Evolutionary conservation across 2,888 invertebrate genomes (phyloP), one percentile per base, ranked within the genome.

Genomic region (Melanophora roralis): DNA sequence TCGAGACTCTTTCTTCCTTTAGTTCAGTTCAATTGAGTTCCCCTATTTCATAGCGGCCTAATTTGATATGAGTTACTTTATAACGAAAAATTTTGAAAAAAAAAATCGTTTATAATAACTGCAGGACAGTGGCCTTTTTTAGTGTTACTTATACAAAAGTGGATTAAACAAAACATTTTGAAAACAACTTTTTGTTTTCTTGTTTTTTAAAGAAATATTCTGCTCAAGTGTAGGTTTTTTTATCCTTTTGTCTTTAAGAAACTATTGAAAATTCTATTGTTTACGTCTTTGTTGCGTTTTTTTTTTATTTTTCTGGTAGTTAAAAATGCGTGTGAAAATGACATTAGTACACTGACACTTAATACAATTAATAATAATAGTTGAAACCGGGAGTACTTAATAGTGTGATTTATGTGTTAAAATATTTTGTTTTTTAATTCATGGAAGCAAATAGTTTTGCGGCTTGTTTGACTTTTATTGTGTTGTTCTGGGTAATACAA

Each of bases 251-350:
- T 74, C 11, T 32, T 21, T 16, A 2, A 45, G 32, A 38, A 27
- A 5, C 27, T 27, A 27, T 27, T 27, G n/a, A 27, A 27, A 27
- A 27, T 27, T 8, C 12, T 34, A 40, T 6, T 43, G 36, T 38
- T 67, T 32, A n/a, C n/a, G n/a, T 43, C 60, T 60, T 60, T 67
- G 38, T 78, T 60, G 8, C n/a, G 6, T 43, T n/a, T 32, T 32
- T 53, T 43, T 53, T 47, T 51, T n/a, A n/a, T 21, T 36, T 1
- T 59, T 47, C 38, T 68, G 36, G 21, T 51, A 59, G 62, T 64
- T 57, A 57, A 53, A 62, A 72, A 57, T 76, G 72, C 72, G 80
- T 80, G 80, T 76, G 80, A 80, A 76, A 76, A 64, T 73, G 76
- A 68, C 76, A 73, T 64, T 62, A 71, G 57, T 49, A 43, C 67